phyloP scores from a whole-genome alignment of 1,140 invertebrate genomes.

The Aphis gossypii region DNA sequence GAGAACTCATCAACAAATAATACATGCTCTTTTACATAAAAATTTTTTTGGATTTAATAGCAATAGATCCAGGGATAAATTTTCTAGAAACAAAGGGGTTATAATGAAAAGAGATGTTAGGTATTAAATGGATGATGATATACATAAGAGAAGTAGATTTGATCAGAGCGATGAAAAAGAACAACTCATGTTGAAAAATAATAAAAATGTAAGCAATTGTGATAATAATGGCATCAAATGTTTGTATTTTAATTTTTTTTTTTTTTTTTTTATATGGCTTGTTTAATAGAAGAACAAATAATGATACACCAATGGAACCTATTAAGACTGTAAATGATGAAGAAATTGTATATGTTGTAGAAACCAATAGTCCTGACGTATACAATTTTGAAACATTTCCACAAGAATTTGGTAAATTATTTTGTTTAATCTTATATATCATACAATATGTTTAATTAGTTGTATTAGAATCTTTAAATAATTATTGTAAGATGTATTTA shows the following conservation, averaged over 20 bases:
- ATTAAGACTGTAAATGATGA: slow-evolving; percentile 40
- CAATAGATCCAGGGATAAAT: slow-evolving; percentile 16
- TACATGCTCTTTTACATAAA: not conserved
- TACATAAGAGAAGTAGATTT: slow-evolving; percentile 49
- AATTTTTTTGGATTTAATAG: slow-evolving; percentile 42
- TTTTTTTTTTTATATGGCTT: slow-evolving; percentile 18
- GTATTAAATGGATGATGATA: slow-evolving; percentile 43
- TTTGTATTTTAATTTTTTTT: not conserved
- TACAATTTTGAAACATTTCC: slow-evolving; percentile 44
- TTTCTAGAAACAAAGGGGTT: slow-evolving; percentile 32
- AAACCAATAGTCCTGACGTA: slow-evolving; percentile 2
- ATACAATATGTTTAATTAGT: not conserved
- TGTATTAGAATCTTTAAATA: not conserved
- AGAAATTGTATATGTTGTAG: slow-evolving; percentile 27
- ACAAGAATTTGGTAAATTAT: slow-evolving; percentile 42
- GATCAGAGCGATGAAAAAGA: slow-evolving; percentile 46
- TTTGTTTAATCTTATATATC: not conserved
- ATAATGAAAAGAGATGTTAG: slow-evolving; percentile 48
- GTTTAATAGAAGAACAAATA: slow-evolving; percentile 48
- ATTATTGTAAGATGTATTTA: not conserved
- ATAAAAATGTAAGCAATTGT: slow-evolving; percentile 32
- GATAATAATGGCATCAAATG: not conserved
- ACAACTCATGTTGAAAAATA: not conserved
- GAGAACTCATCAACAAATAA: slow-evolving; percentile 12
- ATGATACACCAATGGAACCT: not conserved